Conservation (phyloP, 2,797 vertebrate species). For the Cirrhinus molitorella region DNA sequence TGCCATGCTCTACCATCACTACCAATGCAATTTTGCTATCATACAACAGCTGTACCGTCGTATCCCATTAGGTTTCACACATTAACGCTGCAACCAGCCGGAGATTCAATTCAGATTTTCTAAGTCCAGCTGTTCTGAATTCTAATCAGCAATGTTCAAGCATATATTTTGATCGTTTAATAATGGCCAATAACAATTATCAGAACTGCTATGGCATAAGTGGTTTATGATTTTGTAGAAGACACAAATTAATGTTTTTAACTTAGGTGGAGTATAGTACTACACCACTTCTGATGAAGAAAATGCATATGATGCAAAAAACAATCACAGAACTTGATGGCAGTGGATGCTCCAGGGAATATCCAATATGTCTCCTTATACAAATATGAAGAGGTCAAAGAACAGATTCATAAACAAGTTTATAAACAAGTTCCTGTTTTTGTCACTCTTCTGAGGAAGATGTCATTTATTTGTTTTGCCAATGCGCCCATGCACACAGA, state of each 20-base stretch:
- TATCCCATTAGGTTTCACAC: constrained; percentile 1
- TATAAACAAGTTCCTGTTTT: too few relatives aligned
- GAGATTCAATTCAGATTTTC: constrained; percentile 1
- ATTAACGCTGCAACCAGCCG: neutral
- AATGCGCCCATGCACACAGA: too few relatives aligned
- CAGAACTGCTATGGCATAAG: neutral
- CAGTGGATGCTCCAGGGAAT: too few relatives aligned
- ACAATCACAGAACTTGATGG: too few relatives aligned
- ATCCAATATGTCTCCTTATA: too few relatives aligned
- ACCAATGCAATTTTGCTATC: constrained; percentile 7
- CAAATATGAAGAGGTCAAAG: too few relatives aligned
- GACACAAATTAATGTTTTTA: neutral
- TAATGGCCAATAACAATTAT: too few relatives aligned
- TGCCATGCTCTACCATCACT: constrained; percentile 19
- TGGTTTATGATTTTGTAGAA: neutral
- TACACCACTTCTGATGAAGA: neutral
- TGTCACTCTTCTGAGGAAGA: too few relatives aligned
- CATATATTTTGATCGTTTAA: neutral
- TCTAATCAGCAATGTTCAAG: neutral
- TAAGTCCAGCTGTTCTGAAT: neutral
- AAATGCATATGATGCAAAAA: too few relatives aligned
- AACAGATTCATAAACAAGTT: too few relatives aligned
- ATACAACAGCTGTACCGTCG: neutral
- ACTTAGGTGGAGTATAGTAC: neutral
- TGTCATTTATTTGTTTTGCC: too few relatives aligned